Evolutionary conservation across 1,140 invertebrate genomes (phyloP), one percentile per base, ranked within the genome.

Genomic region (Leptopilina clavipes): DNA sequence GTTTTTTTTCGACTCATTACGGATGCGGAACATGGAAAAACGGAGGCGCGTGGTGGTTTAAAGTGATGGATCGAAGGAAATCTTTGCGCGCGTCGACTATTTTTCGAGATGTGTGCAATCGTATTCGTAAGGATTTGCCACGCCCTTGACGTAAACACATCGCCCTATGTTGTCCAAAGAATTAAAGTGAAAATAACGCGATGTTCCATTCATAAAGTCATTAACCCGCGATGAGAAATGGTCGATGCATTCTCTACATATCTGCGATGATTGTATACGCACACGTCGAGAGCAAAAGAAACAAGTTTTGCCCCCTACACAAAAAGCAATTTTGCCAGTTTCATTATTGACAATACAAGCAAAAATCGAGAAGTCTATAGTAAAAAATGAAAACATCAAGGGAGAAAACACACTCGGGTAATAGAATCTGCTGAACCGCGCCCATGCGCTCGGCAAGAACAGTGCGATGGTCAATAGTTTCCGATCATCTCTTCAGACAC

Each of bases 361-460:
- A 17, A 17, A 52, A n/a, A 10, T 48, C n/a, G 12, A 45, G 10
- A 45, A 45, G 10, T n/a, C n/a, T n/a, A n/a, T 31, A 31, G 19
- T 5, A 5, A 25, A 18, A 22, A 56, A 73, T 37, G 19, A 73
- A 73, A 76, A 72, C 73, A 59, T 37, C 70, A 70, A 75, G 71
- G 65, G 65, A 72, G 73, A 56, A 76, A 73, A 79, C 74, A 80
- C 3, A 9, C 1, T 0, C 14, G 82, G 81, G 79, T 83, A 79
- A 81, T 77, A 81, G 75, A 77, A 80, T 79, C 72, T 75, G 76
- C 71, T 31, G 80, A 88, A 87, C 85, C 86, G 86, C 86, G 80
- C 84, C 86, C 83, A 86, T 87, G 79, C 82, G 85, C 84, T 88
- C 79, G 77, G 70, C 77, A 83, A 79, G 77, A 79, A 77, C 79